Conservation (phyloP, 1,140 invertebrate genomes). For the Lepidurus packardi region DNA sequence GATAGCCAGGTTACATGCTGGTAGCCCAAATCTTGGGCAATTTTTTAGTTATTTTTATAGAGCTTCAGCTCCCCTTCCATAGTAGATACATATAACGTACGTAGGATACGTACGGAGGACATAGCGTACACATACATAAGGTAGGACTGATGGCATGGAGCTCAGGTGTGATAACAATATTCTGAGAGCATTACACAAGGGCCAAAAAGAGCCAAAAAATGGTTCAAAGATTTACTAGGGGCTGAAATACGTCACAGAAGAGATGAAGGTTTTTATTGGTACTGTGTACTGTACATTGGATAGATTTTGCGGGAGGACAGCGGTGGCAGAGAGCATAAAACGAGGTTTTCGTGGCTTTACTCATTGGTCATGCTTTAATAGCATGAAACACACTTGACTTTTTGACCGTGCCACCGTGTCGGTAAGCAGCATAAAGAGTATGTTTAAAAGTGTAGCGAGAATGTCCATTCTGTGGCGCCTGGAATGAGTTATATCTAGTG, state of each 20-base stretch:
- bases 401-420: not conserved
- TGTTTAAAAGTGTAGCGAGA: not conserved
- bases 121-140: too few species aligned
- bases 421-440: not conserved
- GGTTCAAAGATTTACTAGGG: not conserved
- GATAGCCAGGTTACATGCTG: not conserved
- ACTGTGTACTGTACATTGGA: not conserved
- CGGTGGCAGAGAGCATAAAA: not conserved
- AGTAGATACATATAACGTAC: not conserved
- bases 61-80: not conserved
- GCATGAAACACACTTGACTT: conserved; percentile 17
- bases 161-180: conserved; percentile 18
- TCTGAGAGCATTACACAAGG: not conserved
- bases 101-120: too few species aligned
- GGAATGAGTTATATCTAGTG: not conserved
- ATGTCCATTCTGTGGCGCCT: not conserved
- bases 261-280: not conserved
- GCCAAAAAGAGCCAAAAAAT: not conserved
- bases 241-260: not conserved
- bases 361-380: conserved; percentile 11
- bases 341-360: not conserved
- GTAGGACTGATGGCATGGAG: not conserved
- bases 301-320: not conserved
- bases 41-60: not conserved
- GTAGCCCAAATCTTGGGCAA: not conserved